Conservation (phyloP, 2,797 vertebrate genomes). For the Enteromius unitaeniatus region DNA sequence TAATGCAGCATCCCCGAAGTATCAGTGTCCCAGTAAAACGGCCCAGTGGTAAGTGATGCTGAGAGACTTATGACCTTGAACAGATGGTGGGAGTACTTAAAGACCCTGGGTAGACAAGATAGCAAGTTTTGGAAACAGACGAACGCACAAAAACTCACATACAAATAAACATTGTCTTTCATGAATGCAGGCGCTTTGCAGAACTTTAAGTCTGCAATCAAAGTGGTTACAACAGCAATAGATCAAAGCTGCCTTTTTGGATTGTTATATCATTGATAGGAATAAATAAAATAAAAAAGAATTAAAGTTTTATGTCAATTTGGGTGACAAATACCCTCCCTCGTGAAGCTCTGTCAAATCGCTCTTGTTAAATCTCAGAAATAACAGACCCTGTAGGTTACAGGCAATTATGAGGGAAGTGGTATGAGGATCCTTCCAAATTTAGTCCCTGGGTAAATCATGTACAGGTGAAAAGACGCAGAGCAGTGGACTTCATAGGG, state of each 20-base stretch:
- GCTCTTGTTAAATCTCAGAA: neutral
- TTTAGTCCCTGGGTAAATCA: neutral
- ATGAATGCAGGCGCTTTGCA: neutral
- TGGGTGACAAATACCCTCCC: neutral
- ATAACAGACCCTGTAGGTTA: neutral
- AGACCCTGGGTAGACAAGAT: slow-evolving; percentile 49
- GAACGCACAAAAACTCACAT: slow-evolving; percentile 54
- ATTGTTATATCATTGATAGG: neutral
- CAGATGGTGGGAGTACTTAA: slow-evolving; percentile 72
- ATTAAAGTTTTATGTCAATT: neutral
- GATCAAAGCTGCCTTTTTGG: neutral
- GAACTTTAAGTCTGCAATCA: neutral
- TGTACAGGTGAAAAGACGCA: neutral
- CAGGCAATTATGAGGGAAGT: neutral
- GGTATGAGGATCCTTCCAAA: neutral
- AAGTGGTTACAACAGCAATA: neutral
- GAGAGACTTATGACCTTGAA: slow-evolving; percentile 68
- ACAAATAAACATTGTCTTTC: neutral
- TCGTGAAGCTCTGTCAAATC: neutral
- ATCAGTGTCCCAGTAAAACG: slow-evolving; percentile 64
- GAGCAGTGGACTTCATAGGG: neutral
- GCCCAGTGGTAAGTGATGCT: slow-evolving; percentile 66
- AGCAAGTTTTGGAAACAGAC: slow-evolving; percentile 59
- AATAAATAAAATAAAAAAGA: neutral
- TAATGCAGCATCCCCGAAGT: slow-evolving; percentile 61